A percentile compares a stretch with the other conserved stretches of the same genome.
phyloP scores from a whole-genome alignment of 2,113 vertebrate species.

The Pardalotus punctatus region DNA sequence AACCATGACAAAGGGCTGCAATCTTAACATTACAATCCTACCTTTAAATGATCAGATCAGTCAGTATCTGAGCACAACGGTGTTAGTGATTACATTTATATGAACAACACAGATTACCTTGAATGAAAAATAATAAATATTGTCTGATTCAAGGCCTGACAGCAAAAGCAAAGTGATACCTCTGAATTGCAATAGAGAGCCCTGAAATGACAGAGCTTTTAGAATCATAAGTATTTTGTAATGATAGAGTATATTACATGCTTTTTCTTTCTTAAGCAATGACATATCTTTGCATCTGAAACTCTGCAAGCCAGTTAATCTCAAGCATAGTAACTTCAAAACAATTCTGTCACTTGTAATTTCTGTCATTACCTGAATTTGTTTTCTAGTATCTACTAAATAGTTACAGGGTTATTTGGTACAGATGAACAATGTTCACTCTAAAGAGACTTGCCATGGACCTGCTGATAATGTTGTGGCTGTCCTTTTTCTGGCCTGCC shows the following conservation, averaged over 20 bases:
- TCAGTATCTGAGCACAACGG: background rate
- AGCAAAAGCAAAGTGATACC: background rate
- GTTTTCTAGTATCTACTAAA: background rate
- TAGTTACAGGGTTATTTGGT: background rate
- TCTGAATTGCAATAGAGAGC: background rate
- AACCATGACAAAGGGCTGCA: background rate
- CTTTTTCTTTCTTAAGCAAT: slow-evolving; percentile 8
- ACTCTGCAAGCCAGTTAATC: background rate
- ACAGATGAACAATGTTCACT: background rate
- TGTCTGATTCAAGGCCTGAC: background rate
- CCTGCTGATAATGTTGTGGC: background rate
- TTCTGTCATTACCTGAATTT: background rate
- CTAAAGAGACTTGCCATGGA: background rate
- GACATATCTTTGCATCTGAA: background rate
- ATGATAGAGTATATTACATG: background rate
- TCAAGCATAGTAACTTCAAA: slow-evolving; percentile 10
- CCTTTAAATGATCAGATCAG: background rate
- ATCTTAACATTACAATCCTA: background rate
- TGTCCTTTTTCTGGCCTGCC: background rate
- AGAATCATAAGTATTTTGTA: background rate
- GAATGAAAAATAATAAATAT: background rate
- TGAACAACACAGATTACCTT: background rate
- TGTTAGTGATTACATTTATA: background rate
- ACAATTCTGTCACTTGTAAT: background rate
- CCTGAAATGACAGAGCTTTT: background rate